phyloP scores from a whole-genome alignment of 2,888 invertebrate species.

The Xanthostigma xanthostigma region DNA sequence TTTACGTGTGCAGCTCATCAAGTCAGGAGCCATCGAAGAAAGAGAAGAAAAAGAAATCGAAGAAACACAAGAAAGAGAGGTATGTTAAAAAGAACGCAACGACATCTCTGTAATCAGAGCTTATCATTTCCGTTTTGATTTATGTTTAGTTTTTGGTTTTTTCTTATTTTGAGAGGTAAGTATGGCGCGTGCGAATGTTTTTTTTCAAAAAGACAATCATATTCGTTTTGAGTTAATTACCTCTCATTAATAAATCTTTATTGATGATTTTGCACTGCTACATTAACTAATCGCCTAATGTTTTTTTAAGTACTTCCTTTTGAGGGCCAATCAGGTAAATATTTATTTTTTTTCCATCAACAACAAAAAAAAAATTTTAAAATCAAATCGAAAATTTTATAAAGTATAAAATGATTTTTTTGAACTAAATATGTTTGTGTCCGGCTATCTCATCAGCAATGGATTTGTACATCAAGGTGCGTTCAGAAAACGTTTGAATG shows the following conservation, averaged over 20 bases:
- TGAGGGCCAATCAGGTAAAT: constrained; percentile 7
- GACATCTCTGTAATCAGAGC: no score
- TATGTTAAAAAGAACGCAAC: constrained; percentile 27
- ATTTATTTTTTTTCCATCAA: constrained; percentile 5
- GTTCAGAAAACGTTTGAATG: background rate
- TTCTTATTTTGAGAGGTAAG: no score
- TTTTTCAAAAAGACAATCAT: no score
- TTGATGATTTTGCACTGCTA: no score
- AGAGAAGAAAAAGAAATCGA: constrained; percentile 65
- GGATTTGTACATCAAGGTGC: constrained; percentile 5
- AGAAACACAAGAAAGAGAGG: constrained; percentile 62
- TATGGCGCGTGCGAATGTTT: no score
- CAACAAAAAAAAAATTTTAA: constrained; percentile 1
- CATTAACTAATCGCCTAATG: constrained; percentile 5
- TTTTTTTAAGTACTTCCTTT: constrained; percentile 8
- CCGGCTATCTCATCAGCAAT: constrained; percentile 4
- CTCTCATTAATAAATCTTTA: no score
- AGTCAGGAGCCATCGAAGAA: constrained; percentile 52
- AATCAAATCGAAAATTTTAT: constrained; percentile 2
- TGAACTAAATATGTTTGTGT: constrained; percentile 22
- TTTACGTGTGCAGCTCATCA: constrained; percentile 40
- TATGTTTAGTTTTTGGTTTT: no score
- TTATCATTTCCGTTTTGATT: no score
- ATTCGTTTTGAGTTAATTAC: no score
- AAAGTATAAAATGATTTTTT: constrained; percentile 10